Evolutionary conservation across 2,797 vertebrate genomes (phyloP).

Genomic region (Coilia nasus): DNA sequence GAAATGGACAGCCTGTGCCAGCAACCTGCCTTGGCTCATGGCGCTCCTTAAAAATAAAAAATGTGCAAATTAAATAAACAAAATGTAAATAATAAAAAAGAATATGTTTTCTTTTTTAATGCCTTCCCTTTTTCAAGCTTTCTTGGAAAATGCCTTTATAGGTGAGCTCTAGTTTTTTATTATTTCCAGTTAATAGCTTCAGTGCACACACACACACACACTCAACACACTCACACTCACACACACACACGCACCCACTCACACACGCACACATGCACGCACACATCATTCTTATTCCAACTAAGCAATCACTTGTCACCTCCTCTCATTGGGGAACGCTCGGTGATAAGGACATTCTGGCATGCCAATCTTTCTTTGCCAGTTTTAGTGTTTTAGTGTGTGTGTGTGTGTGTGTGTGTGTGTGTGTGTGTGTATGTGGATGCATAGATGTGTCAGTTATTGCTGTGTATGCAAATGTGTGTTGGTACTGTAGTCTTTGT

Average conservation of each 20-base stretch:
- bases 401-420: slow-evolving; percentile 21
- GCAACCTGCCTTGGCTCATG: no score
- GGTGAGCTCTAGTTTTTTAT: slow-evolving; percentile 79
- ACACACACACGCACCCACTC: slow-evolving; percentile 23
- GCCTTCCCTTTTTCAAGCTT: slow-evolving; percentile 67
- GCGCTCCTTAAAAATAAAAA: no score
- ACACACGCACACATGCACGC: slow-evolving; percentile 24
- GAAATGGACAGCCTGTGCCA: no score
- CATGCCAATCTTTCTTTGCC: slow-evolving; percentile 10
- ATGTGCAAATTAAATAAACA: no score
- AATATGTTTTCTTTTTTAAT: slow-evolving; percentile 25
- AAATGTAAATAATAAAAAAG: no score
- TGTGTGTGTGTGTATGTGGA: slow-evolving; percentile 12
- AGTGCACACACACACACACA: slow-evolving; percentile 65
- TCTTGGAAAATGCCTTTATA: slow-evolving; percentile 79
- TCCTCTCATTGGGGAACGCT: slow-evolving; percentile 22
- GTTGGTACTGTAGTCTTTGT: no score
- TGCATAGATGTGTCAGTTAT: slow-evolving; percentile 27
- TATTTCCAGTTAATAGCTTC: slow-evolving; percentile 77
- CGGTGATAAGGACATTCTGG: slow-evolving; percentile 18
- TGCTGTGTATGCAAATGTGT: background rate
- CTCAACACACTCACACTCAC: slow-evolving; percentile 38
- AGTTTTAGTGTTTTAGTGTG: slow-evolving; percentile 27
- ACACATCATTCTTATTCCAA: slow-evolving; percentile 1
- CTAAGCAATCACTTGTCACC: slow-evolving; percentile 16